A percentile compares a stretch with the other conserved stretches of the same genome.
Conservation (phyloP, 1,140 invertebrate species). For the Argopecten irradians region DNA sequence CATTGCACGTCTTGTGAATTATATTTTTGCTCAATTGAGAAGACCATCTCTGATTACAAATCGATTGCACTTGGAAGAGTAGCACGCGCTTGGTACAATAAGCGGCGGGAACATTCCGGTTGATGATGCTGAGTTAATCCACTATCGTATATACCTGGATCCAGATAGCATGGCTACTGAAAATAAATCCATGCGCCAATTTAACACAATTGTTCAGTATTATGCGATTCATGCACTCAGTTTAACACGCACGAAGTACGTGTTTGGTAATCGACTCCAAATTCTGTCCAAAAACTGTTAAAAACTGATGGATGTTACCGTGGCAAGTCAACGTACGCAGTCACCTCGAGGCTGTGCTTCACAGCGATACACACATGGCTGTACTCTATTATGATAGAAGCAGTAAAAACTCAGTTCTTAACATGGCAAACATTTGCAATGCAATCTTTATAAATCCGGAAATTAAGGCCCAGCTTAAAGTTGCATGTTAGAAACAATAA, state of each 20-base stretch:
- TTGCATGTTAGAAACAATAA: not conserved
- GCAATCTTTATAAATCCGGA: not conserved
- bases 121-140: not conserved
- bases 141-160: not conserved
- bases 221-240: not conserved
- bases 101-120: not conserved
- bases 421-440: not conserved
- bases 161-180: not conserved
- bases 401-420: not conserved
- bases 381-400: not conserved
- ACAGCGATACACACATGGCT: not conserved
- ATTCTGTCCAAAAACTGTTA: not conserved
- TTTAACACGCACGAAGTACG: not conserved
- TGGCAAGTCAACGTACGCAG: not conserved
- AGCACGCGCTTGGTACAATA: constrained; percentile 12
- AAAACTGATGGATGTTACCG: not conserved
- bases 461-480: not conserved
- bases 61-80: not conserved
- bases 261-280: not conserved
- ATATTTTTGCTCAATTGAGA: constrained; percentile 18
- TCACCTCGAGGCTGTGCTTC: not conserved
- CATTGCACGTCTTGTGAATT: constrained; percentile 1
- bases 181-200: not conserved
- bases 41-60: constrained; percentile 17
- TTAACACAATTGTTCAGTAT: not conserved